Percentiles rank a stretch among this genome's conserved stretches.
These are phyloP conservation scores for Megatriorchis doriae DNA, from an alignment of 2,113 vertebrate genomes.

Conservation along the genomic window DNA sequence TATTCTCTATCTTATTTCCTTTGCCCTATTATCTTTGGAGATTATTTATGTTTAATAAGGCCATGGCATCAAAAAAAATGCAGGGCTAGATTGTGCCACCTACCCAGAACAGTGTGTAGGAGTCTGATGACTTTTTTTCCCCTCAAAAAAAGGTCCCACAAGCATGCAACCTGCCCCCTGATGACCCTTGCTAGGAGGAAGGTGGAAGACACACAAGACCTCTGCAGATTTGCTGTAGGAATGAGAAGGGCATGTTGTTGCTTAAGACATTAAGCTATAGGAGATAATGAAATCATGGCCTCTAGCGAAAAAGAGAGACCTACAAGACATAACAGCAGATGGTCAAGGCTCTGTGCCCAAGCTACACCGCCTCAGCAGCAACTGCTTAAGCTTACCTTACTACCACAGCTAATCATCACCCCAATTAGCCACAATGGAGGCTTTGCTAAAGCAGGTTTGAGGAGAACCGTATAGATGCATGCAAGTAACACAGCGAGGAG, in stretches of 20 bases:
- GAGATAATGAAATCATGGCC: not conserved
- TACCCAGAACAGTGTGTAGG: not conserved
- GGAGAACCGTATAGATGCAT: not conserved
- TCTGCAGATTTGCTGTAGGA: not conserved
- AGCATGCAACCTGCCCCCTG: not conserved
- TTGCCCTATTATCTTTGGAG: not conserved
- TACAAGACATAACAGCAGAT: not conserved
- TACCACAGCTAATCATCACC: not conserved
- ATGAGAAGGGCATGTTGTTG: not conserved
- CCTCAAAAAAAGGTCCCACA: not conserved
- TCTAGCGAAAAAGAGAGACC: not conserved
- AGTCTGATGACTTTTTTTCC: not conserved
- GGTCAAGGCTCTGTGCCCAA: not conserved
- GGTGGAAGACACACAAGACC: not conserved
- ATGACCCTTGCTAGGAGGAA: not conserved
- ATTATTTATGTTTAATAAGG: constrained; percentile 16
- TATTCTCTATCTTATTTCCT: not conserved
- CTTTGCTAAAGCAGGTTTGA: not conserved
- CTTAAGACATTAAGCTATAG: not conserved
- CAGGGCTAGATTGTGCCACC: not conserved
- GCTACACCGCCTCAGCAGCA: not conserved
- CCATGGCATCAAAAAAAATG: not conserved
- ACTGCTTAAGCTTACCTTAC: not conserved
- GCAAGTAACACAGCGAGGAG: not conserved
- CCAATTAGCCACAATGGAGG: not conserved